Evolutionary conservation across 2,113 vertebrate genomes (phyloP).

Genomic region (Tetraodon nigroviridis): DNA sequence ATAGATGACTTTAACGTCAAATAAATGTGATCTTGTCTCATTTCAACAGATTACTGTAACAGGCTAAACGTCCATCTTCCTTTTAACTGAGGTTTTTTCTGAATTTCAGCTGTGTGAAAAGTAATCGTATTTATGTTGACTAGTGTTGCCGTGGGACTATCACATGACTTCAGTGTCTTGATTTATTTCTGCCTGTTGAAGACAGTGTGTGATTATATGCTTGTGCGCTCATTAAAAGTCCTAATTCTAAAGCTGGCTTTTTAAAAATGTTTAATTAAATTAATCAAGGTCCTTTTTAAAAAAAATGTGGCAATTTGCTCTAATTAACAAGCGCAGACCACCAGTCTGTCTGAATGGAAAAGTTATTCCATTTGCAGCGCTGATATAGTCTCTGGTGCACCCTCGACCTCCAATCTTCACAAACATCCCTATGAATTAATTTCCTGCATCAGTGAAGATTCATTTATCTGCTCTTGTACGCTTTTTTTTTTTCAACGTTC

Average conservation of each 20-base stretch:
- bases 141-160: neutral
- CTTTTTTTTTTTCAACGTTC: neutral
- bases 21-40: slow-evolving; percentile 36
- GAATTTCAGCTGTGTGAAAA: slow-evolving; percentile 7
- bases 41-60: slow-evolving; percentile 27
- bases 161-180: slow-evolving; percentile 5
- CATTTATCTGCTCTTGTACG: slow-evolving; percentile 6
- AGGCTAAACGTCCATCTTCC: slow-evolving; percentile 25
- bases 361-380: neutral
- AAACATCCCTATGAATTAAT: slow-evolving; percentile 15
- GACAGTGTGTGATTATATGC: slow-evolving; percentile 19
- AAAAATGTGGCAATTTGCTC: neutral
- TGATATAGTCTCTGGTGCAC: slow-evolving; percentile 1
- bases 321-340: neutral
- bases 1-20: slow-evolving; percentile 17
- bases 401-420: neutral
- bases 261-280: no score
- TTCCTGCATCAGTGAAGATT: slow-evolving; percentile 22
- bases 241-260: slow-evolving; percentile 19
- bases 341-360: no score
- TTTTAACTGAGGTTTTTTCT: slow-evolving; percentile 45
- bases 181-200: slow-evolving; percentile 14
- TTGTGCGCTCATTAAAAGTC: slow-evolving; percentile 56
- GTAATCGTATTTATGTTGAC: slow-evolving; percentile 52
- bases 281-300: neutral